phyloP scores from a whole-genome alignment of 2,113 vertebrate species.

The Camelus bactrianus region DNA sequence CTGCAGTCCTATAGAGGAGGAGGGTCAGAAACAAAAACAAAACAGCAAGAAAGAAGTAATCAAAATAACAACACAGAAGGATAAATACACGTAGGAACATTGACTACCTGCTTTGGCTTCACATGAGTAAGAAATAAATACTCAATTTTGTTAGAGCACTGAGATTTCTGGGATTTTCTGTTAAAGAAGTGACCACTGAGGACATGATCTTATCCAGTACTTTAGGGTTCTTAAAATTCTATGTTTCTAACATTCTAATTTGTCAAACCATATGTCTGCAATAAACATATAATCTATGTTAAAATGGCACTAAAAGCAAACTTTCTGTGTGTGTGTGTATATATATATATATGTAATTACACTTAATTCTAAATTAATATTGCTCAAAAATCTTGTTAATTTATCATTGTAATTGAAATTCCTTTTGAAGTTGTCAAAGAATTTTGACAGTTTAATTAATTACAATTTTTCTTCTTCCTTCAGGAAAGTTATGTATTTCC shows the following conservation, averaged over 20 bases:
- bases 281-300: background rate
- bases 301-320: background rate
- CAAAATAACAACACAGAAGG: background rate
- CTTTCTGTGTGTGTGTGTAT: conserved; percentile 24
- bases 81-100: background rate
- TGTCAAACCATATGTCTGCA: background rate
- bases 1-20: background rate
- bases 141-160: background rate
- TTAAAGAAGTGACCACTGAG: background rate
- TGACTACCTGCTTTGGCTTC: background rate
- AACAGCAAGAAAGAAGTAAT: background rate
- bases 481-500: background rate
- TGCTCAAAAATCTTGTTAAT: conserved; percentile 55
- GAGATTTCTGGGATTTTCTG: background rate
- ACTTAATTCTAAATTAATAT: conserved; percentile 36
- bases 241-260: background rate
- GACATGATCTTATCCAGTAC: background rate
- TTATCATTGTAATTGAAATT: conserved; percentile 68
- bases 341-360: conserved; percentile 12
- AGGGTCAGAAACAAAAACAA: background rate
- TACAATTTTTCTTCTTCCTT: conserved; percentile 42
- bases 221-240: background rate
- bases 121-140: background rate
- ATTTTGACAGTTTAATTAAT: conserved; percentile 58
- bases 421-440: conserved; percentile 70